Evolutionary conservation across 23 tunicate genomes (phyloP).

Genomic region (Phallusia fumigata): DNA sequence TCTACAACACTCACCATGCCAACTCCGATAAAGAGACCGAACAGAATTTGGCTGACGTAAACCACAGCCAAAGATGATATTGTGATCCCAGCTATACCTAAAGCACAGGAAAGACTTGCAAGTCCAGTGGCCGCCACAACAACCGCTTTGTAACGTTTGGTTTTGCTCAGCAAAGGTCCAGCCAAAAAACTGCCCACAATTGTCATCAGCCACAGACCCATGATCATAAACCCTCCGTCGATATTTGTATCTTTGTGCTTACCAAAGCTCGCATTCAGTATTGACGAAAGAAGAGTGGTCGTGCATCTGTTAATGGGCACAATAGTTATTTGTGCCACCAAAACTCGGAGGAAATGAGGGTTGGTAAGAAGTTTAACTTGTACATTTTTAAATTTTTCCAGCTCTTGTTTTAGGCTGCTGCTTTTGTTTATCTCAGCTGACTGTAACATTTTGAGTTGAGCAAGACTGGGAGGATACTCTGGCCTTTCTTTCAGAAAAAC

Average conservation of each 20-base stretch:
- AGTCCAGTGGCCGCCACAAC: not conserved
- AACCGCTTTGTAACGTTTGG: not conserved
- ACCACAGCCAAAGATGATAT: not conserved
- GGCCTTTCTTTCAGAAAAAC: constrained; percentile 9
- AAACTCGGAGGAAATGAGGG: not conserved
- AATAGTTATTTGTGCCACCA: not conserved
- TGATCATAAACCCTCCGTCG: not conserved
- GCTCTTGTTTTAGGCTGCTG: not conserved
- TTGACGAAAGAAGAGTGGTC: constrained; percentile 22
- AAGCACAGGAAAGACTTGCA: not conserved
- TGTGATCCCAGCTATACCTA: not conserved
- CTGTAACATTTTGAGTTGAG: constrained; percentile 1
- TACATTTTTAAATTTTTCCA: not conserved
- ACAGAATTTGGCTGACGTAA: not conserved
- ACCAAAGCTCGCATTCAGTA: not conserved
- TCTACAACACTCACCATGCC: not conserved
- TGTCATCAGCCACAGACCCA: not conserved
- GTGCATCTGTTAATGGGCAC: constrained; percentile 6
- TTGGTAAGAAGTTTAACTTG: not conserved
- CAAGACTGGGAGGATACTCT: constrained; percentile 14
- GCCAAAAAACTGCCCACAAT: not conserved
- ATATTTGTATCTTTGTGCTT: not conserved
- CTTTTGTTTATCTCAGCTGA: not conserved
- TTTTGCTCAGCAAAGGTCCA: not conserved
- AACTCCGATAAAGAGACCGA: not conserved